Conservation (phyloP, 1,140 invertebrate species). For the Conus ventricosus region DNA sequence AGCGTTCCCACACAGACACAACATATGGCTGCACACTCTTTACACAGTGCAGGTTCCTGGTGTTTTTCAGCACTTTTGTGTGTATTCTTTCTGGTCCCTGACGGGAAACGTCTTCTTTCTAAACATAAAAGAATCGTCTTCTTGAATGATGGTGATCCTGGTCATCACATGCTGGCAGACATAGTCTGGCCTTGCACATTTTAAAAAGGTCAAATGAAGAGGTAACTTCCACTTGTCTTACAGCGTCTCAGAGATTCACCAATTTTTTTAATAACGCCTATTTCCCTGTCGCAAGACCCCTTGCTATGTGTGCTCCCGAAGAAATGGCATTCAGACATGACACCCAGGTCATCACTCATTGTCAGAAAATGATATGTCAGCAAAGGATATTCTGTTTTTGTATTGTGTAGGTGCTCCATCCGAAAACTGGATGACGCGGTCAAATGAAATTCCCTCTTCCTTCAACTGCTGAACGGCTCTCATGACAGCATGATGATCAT, state of each 20-base stretch:
- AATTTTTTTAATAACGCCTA: conserved; percentile 31
- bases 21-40: conserved; percentile 34
- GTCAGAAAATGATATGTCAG: conserved; percentile 12
- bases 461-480: conserved; percentile 28
- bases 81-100: conserved; percentile 1
- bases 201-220: conserved; percentile 44
- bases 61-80: conserved; percentile 25
- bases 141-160: conserved; percentile 12
- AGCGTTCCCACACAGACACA: conserved; percentile 21
- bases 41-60: conserved; percentile 23
- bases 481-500: conserved; percentile 42
- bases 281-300: conserved; percentile 50
- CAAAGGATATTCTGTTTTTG: conserved; percentile 46
- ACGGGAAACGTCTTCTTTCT: conserved; percentile 24
- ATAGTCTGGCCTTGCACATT: neutral
- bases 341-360: too few species aligned
- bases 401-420: conserved; percentile 50
- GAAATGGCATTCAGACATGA: conserved; percentile 42
- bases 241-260: conserved; percentile 24
- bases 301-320: conserved; percentile 54
- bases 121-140: conserved; percentile 35
- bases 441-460: conserved; percentile 22
- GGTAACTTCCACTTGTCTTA: conserved; percentile 27
- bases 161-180: too few species aligned
- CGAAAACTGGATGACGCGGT: conserved; percentile 43